Base-by-base conservation (phyloP, 2,797 vertebrate species). In the Tiaroga cobitis region DNA sequence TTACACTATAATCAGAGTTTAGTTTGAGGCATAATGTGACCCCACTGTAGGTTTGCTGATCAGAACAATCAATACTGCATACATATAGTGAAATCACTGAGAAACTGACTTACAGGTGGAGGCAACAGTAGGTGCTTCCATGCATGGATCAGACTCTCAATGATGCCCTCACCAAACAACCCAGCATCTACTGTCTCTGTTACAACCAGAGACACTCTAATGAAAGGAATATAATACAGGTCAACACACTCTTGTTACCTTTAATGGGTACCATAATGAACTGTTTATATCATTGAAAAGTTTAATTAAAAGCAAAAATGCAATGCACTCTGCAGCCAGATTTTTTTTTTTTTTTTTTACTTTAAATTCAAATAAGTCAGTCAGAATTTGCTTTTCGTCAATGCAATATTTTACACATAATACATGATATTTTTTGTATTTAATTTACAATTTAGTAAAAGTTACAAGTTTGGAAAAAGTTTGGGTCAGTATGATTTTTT, bases 171-270 rank as follows among this genome's bases (percentile, higher is more conserved):
- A 88, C 98, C 98, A 94, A 99, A 99, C 89, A 99, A 95, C 79
- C 98, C 98, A 73, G 98, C 97, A 93, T 99, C 98, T 19, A 99
- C 97, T 5, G 98, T 99, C 95, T 99, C 98, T n/a, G 98, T 99
- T 93, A 99, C 97, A 91, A 99, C 97, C 93, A 99, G 92, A 2
- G 98, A 99, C 26, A 99, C 97, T 91, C 98, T 99, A 89, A 46
- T 9, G 65, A 76, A 24, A 41, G 26, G 3, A 41, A 41, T 19
- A 74, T 32, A 80, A 34, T 13, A 54, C 10, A 39, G 34, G 15
- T 19, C 76, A 41, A 15, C 7, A 34, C 54, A 24, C 29, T 29
- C n/a, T 18, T 43, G 21, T 59, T 29, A 41, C 59, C 3, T 16
- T 15, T 19, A 16, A 34, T 16, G 5, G 39, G 1, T 24, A 37